Evolutionary conservation across 64 coral and sea anemone species (phyloP).

Genomic region (Stichodactyla helianthus): DNA sequence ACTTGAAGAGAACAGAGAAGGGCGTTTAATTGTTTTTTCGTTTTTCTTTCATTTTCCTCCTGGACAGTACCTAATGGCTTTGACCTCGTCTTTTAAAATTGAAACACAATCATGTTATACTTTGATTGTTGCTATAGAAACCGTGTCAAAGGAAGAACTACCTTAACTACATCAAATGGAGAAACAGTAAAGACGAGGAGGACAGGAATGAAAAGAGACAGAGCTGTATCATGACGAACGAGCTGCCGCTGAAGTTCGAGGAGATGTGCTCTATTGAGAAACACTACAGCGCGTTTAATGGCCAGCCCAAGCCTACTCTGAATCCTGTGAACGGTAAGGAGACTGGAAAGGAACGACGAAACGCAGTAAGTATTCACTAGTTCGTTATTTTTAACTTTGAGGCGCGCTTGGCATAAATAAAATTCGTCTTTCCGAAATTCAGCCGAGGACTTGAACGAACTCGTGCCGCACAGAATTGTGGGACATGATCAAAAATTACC

Average conservation of each 20-base stretch:
- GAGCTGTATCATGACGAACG: constrained; percentile 12
- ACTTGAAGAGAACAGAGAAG: too few relatives aligned
- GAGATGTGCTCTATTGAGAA: constrained; percentile 66
- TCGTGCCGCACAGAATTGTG: too few relatives aligned
- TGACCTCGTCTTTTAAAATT: too few relatives aligned
- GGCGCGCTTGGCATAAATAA: too few relatives aligned
- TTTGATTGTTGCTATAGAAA: neutral
- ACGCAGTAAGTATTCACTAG: neutral
- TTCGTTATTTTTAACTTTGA: too few relatives aligned
- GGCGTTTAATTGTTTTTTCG: too few relatives aligned
- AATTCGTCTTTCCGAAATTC: too few relatives aligned
- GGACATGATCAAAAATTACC: too few relatives aligned
- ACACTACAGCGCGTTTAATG: constrained; percentile 23
- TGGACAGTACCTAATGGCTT: too few relatives aligned
- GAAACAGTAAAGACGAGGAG: constrained; percentile 14
- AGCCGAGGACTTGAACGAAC: too few relatives aligned
- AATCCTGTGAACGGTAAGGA: neutral
- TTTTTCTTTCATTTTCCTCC: too few relatives aligned
- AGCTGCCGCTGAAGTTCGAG: constrained; percentile 28
- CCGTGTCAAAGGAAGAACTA: constrained; percentile 11
- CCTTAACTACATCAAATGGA: constrained; percentile 11
- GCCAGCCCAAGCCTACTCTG: neutral
- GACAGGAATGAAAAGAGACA: constrained; percentile 2
- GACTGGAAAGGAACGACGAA: neutral
- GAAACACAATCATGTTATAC: neutral